Evolutionary conservation across 1,140 invertebrate genomes (phyloP).

Genomic region (Wiebesia pumilae): DNA sequence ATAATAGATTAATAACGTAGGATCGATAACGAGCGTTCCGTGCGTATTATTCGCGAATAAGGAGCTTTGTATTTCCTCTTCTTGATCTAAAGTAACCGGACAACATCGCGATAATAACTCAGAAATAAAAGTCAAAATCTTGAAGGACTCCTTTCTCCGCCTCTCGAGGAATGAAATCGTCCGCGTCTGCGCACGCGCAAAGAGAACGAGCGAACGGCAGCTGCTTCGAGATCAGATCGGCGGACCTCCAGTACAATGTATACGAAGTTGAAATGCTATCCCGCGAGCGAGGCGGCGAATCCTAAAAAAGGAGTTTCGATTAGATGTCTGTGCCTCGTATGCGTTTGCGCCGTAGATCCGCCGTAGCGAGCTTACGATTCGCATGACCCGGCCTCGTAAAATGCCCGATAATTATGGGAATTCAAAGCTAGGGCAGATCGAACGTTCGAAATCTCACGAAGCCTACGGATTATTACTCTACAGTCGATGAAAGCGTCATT

Average conservation of each 20-base stretch:
- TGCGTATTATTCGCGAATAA: background rate
- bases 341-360: background rate
- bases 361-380: slow-evolving; percentile 3
- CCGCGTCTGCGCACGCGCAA: slow-evolving; percentile 3
- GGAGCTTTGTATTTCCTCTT: background rate
- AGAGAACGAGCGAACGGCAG: background rate
- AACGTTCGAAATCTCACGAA: background rate
- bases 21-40: background rate
- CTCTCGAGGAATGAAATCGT: slow-evolving; percentile 20
- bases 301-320: slow-evolving; percentile 21
- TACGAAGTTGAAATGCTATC: background rate
- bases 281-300: background rate
- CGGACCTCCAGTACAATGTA: background rate
- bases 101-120: slow-evolving; percentile 19
- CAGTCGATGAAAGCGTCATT: background rate
- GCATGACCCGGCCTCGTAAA: slow-evolving; percentile 7
- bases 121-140: slow-evolving; percentile 42
- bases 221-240: slow-evolving; percentile 28
- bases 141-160: background rate
- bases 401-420: background rate
- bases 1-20: background rate
- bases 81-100: slow-evolving; percentile 7
- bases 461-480: background rate
- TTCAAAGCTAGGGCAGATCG: background rate
- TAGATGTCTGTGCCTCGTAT: slow-evolving; percentile 22